Percentiles rank a stretch among this genome's conserved stretches.
These are phyloP conservation scores for Amphimallon solstitiale DNA, from an alignment of 2,888 invertebrate species.

Conservation along the genomic window DNA sequence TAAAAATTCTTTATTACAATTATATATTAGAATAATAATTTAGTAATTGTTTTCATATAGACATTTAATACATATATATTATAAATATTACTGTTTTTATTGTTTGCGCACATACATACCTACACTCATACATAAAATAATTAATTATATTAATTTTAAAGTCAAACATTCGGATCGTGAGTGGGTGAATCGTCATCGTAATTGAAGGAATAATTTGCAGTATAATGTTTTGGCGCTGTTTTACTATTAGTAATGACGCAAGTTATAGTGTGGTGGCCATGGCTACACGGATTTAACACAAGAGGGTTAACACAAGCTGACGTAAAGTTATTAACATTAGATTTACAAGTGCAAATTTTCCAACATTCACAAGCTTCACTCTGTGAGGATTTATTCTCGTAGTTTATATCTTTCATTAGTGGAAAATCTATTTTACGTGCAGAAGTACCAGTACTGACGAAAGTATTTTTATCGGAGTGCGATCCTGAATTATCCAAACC, in stretches of 20 bases:
- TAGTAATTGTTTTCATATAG: too few species aligned
- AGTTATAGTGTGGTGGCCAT: background rate
- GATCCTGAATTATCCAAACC: background rate
- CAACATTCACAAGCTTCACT: constrained; percentile 24
- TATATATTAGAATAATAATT: too few species aligned
- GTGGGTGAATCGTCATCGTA: background rate
- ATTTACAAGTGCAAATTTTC: constrained; percentile 21
- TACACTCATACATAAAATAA: too few species aligned
- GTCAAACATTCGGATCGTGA: background rate
- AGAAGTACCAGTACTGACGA: background rate
- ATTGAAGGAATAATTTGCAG: constrained; percentile 26
- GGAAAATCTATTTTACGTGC: background rate
- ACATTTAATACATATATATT: too few species aligned
- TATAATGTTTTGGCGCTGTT: constrained; percentile 17
- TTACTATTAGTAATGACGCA: constrained; percentile 19
- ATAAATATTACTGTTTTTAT: too few species aligned
- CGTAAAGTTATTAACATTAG: background rate
- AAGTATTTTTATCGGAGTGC: background rate
- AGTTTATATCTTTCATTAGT: background rate
- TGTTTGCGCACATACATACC: too few species aligned
- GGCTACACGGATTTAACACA: background rate
- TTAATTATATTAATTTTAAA: background rate
- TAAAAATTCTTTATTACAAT: too few species aligned
- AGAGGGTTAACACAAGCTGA: background rate
- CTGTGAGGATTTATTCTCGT: constrained; percentile 5